Conservation (phyloP, 2,888 invertebrate genomes). For the Diarsia brunnea region DNA sequence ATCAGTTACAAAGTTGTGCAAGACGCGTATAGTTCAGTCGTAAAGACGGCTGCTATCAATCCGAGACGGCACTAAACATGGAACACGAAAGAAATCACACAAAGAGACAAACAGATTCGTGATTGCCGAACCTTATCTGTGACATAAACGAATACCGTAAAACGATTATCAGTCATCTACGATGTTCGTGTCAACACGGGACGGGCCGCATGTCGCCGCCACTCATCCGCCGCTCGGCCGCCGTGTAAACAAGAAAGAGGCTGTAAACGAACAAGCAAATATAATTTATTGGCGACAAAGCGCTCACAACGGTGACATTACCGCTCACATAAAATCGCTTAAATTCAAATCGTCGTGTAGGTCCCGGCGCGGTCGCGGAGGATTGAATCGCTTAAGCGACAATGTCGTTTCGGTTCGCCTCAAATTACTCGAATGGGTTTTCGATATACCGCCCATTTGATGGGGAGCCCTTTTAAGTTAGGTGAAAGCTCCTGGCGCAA, state of each 20-base stretch:
- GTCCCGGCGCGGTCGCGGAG: slow-evolving; percentile 79
- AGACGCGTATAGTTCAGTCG: slow-evolving; percentile 59
- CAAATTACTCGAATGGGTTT: slow-evolving; percentile 88
- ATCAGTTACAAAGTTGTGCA: slow-evolving; percentile 62
- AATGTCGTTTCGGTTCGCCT: slow-evolving; percentile 85
- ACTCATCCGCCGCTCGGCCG: slow-evolving; percentile 28
- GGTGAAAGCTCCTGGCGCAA: slow-evolving; percentile 73
- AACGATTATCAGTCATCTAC: slow-evolving; percentile 68
- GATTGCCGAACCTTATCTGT: slow-evolving; percentile 64
- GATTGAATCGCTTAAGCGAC: slow-evolving; percentile 88
- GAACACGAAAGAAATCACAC: slow-evolving; percentile 59
- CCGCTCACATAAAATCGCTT: slow-evolving; percentile 77
- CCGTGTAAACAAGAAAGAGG: slow-evolving; percentile 60
- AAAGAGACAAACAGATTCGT: slow-evolving; percentile 58
- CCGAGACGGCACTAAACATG: slow-evolving; percentile 64
- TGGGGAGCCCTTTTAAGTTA: slow-evolving; percentile 80
- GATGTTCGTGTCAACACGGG: slow-evolving; percentile 62
- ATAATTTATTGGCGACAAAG: slow-evolving; percentile 64
- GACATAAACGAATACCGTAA: slow-evolving; percentile 68
- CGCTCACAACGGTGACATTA: slow-evolving; percentile 68
- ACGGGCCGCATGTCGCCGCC: slow-evolving; percentile 10
- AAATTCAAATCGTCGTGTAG: slow-evolving; percentile 84
- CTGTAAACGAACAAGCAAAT: slow-evolving; percentile 63
- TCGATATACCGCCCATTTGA: slow-evolving; percentile 85
- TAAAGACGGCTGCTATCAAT: slow-evolving; percentile 64